These are phyloP conservation scores for Dicrurus megarhynchus DNA, from an alignment of 2,113 vertebrate species.

Conservation along the genomic window DNA sequence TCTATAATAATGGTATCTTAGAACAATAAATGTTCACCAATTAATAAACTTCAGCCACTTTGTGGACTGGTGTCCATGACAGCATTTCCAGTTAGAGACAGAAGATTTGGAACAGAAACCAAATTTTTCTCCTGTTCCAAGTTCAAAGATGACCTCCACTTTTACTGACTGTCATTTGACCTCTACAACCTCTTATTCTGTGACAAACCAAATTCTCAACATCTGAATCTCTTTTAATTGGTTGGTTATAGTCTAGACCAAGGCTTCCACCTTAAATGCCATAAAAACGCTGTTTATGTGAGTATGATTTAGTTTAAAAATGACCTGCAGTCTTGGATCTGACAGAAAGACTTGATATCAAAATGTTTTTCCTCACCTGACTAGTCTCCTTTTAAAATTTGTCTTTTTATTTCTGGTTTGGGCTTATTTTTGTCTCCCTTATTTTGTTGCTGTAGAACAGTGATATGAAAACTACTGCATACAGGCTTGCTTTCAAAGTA, in stretches of 20 bases:
- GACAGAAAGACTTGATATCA: neutral
- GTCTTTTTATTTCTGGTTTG: neutral
- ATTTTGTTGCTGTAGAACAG: neutral
- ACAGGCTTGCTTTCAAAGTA: neutral
- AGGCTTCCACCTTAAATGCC: neutral
- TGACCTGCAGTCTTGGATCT: neutral
- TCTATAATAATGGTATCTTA: neutral
- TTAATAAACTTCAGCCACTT: neutral
- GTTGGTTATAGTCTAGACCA: neutral
- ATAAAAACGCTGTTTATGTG: neutral
- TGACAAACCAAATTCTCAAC: neutral
- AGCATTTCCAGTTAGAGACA: neutral
- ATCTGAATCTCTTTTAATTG: neutral
- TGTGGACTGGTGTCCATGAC: neutral
- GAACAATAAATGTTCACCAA: neutral
- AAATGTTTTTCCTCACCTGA: neutral
- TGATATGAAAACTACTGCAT: neutral
- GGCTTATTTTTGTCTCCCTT: neutral
- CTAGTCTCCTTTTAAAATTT: neutral
- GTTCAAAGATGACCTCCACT: neutral
- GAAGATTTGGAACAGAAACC: neutral
- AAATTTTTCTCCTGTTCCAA: neutral
- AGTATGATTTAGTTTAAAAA: neutral
- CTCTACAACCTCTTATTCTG: neutral
- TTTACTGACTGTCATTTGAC: neutral